Evolutionary conservation across 1,140 invertebrate genomes (phyloP).

Genomic region (Zaprionus africanus): DNA sequence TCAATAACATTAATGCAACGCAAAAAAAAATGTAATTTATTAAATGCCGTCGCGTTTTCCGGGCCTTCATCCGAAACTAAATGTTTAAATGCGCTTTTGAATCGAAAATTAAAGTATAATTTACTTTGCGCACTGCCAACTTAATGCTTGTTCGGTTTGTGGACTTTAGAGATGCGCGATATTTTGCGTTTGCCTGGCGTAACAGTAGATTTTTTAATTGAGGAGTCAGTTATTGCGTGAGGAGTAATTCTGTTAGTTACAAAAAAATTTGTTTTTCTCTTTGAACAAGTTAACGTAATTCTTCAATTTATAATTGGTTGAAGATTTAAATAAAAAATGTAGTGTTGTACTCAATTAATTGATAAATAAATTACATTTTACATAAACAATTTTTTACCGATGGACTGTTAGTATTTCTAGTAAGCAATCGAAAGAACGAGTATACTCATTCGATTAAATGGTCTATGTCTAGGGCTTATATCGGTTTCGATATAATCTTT

Average conservation of each 20-base stretch:
- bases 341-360: neutral
- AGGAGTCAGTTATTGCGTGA: neutral
- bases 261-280: neutral
- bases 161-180: slow-evolving; percentile 28
- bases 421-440: neutral
- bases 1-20: neutral
- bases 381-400: neutral
- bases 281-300: neutral
- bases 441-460: slow-evolving; percentile 14
- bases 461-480: neutral
- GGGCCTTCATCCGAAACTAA: slow-evolving; percentile 10
- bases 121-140: slow-evolving; percentile 63
- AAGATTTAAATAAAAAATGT: neutral
- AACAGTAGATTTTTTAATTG: neutral
- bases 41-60: slow-evolving; percentile 5
- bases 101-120: slow-evolving; percentile 54
- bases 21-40: slow-evolving; percentile 1
- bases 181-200: slow-evolving; percentile 3
- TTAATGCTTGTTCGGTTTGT: slow-evolving; percentile 45
- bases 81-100: slow-evolving; percentile 33
- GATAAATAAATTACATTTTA: neutral
- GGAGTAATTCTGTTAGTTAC: slow-evolving; percentile 27
- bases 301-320: neutral
- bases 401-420: neutral
- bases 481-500: slow-evolving; percentile 18